Base-by-base conservation (phyloP, 2,888 invertebrate genomes). In the Eugnorisma glareosa region DNA sequence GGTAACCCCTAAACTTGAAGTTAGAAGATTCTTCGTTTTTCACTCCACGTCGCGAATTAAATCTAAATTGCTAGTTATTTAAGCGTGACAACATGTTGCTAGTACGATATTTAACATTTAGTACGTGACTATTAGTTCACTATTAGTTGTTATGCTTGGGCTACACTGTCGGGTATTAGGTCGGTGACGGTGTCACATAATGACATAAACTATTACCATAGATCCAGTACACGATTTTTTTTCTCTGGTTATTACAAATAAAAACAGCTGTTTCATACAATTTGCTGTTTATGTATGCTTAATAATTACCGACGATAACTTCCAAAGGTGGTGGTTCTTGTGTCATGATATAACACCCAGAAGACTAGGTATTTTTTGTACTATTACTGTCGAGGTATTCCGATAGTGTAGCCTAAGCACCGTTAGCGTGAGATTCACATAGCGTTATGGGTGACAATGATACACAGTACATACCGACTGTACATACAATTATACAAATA, bases 361-460 rank as follows among this genome's bases (percentile, higher is more conserved):
- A 28, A 28, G 2, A 57, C 59, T 18, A 18, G 7, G 2, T 18
- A 59, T 15, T 18, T 61, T 35, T 11, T 35, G 10, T 21, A n/a
- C n/a, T 57, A 15, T 31, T 18, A 4, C 21, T 28, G 6, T 63
- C 28, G 7, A 18, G 13, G 0, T 73, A 11, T 15, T 15, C 70
- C 64, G 37, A 75, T 0, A 63, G 35, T 75, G 73, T 75, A 57
- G 54, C 72, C 63, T 10, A 54, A 82, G 66, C 69, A 69, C 45
- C 73, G 86, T 89, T 89, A 90, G 88, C 90, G 89, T 86, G 91
- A 92, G 91, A 92, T 91, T 91, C 90, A 91, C 91, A 90, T 88
- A 88, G 90, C 90, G 82, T 85, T 84, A 83, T 80, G 85, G 72
- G 73, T 90, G 82, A 89, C 83, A 81, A 87, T 89, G 89, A 86